These are phyloP conservation scores for Seladonia tumulorum DNA, from an alignment of 2,888 invertebrate species.

Conservation along the genomic window DNA sequence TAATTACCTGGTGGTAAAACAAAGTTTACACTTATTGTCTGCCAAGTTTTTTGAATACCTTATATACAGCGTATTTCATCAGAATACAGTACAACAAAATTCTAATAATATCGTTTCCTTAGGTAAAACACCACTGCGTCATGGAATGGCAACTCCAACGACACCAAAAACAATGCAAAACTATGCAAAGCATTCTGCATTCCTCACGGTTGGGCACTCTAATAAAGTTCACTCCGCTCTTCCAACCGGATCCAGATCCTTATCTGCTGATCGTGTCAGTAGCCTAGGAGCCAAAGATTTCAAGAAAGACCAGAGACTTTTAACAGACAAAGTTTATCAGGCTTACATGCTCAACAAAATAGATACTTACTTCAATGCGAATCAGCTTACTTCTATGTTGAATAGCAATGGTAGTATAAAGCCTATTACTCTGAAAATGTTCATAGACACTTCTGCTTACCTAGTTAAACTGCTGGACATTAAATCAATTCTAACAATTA, in stretches of 20 bases:
- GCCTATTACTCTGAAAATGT: slow-evolving; percentile 79
- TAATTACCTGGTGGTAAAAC: no score
- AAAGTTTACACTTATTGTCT: no score
- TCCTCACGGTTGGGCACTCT: slow-evolving; percentile 46
- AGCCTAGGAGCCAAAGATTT: slow-evolving; percentile 69
- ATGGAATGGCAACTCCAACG: slow-evolving; percentile 59
- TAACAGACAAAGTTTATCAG: slow-evolving; percentile 79
- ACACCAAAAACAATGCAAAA: slow-evolving; percentile 59
- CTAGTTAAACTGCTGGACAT: slow-evolving; percentile 74
- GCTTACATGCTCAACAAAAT: slow-evolving; percentile 76
- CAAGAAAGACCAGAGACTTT: slow-evolving; percentile 78
- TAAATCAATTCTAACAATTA: slow-evolving; percentile 71
- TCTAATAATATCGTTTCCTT: neutral
- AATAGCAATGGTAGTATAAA: slow-evolving; percentile 78
- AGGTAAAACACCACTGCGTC: slow-evolving; percentile 63
- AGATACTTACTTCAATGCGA: slow-evolving; percentile 75
- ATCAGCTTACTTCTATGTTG: slow-evolving; percentile 69
- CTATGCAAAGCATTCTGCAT: slow-evolving; percentile 6
- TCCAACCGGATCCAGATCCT: slow-evolving; percentile 71
- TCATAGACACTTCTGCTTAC: slow-evolving; percentile 76
- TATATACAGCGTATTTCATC: no score
- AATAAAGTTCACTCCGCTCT: slow-evolving; percentile 27
- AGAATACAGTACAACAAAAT: no score
- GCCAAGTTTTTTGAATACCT: no score
- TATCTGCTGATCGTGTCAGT: slow-evolving; percentile 77